Conservation (phyloP, 2,113 vertebrate genomes). For the Charina bottae region DNA sequence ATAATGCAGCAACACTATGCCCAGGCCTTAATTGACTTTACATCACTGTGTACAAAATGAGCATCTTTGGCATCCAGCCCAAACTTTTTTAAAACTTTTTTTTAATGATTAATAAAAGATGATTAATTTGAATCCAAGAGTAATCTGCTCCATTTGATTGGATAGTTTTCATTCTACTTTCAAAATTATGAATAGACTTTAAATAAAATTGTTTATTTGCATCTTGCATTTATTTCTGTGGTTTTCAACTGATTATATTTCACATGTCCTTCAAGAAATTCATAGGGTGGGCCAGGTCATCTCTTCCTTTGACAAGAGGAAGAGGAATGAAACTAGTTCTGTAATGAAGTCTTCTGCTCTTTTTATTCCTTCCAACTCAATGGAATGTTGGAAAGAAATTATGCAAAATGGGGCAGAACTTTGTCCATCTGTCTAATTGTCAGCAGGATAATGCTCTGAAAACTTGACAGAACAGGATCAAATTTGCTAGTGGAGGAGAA, state of each 20-base stretch:
- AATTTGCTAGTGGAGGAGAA: background rate
- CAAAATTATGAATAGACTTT: background rate
- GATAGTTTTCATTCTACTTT: background rate
- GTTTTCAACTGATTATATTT: background rate
- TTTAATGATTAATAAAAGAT: background rate
- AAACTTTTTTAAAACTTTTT: background rate
- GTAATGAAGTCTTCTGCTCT: background rate
- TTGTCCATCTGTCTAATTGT: background rate
- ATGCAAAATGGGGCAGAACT: background rate
- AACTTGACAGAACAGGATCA: background rate
- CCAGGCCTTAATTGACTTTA: background rate
- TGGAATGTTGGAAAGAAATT: background rate
- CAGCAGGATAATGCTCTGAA: background rate
- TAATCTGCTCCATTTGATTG: background rate
- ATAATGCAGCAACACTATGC: background rate
- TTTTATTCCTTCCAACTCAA: background rate
- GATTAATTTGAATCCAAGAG: background rate
- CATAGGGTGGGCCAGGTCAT: background rate
- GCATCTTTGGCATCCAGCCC: background rate
- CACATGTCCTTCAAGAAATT: background rate
- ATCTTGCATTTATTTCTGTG: background rate
- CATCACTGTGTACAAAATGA: background rate
- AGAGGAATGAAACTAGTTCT: background rate
- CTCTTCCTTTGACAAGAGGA: background rate
- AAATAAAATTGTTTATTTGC: conserved; percentile 16